phyloP scores from a whole-genome alignment of 2,888 invertebrate genomes.

The Teleogryllus oceanicus region DNA sequence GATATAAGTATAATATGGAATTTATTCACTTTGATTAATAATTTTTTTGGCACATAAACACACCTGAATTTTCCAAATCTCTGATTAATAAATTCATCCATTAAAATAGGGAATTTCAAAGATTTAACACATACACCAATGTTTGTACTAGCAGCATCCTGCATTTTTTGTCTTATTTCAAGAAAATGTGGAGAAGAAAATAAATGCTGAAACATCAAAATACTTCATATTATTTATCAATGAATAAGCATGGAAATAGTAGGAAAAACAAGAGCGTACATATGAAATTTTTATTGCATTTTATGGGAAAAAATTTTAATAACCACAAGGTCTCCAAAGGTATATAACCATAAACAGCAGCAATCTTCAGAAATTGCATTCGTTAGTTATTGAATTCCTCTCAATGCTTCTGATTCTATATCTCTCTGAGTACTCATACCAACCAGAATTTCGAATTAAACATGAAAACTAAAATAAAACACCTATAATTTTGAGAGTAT shows the following conservation, averaged over 20 bases:
- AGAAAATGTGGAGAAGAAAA: slow-evolving; percentile 83
- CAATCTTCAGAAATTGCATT: too few relatives aligned
- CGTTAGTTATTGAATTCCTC: too few relatives aligned
- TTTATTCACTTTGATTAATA: neutral
- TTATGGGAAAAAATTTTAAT: neutral
- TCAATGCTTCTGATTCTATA: too few relatives aligned
- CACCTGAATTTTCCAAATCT: slow-evolving; percentile 91
- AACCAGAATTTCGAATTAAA: too few relatives aligned
- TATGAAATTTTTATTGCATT: neutral
- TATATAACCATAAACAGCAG: too few relatives aligned
- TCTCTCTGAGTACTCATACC: too few relatives aligned
- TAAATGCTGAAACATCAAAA: slow-evolving; percentile 60
- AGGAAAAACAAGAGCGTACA: neutral
- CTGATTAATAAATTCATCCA: slow-evolving; percentile 82
- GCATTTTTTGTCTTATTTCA: slow-evolving; percentile 80
- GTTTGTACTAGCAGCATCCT: slow-evolving; percentile 75
- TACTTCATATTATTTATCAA: neutral
- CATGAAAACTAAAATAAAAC: too few relatives aligned
- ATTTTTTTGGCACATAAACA: slow-evolving; percentile 34
- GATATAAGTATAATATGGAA: neutral
- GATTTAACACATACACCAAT: slow-evolving; percentile 82
- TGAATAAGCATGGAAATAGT: neutral
- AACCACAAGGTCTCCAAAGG: too few relatives aligned
- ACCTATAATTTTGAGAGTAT: too few relatives aligned
- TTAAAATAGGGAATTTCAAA: slow-evolving; percentile 73